Evolutionary conservation across 2,113 vertebrate species (phyloP), one percentile per base, ranked within the genome.

Genomic region (Excalfactoria chinensis): DNA sequence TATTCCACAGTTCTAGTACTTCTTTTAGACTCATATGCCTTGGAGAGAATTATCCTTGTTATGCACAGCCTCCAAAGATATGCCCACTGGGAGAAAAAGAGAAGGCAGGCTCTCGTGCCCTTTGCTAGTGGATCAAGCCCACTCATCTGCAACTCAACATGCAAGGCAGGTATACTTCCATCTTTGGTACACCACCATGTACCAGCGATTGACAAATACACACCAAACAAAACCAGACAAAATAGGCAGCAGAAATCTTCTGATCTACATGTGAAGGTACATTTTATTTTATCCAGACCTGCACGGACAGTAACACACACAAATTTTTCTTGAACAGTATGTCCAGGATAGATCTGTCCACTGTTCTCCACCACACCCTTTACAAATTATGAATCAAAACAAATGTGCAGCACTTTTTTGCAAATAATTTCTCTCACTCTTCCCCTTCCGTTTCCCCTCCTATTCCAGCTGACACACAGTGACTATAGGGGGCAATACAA

Each of bases 401-500:
- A 56, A 79, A 81, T 67, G 11, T 32, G 2, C 9, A 7, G 32
- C 40, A 17, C 11, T 84, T 53, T 53, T 46, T 59, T 78, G 48
- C 56, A 73, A 37, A 11, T 35, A 62, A 28, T 87, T 86, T 77
- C 48, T 88, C 30, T 79, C 9, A 2, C 15, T 83, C 37, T 70
- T 93, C 26, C 32, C 41, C 70, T 81, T 74, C 58, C 68, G 34
- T 93, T 84, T 67, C 51, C 53, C 34, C 66, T 86, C 35, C 62
- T 37, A 74, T 80, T 21, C 86, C 53, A 96, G 88, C 77, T 95
- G 94, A 94, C 90, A 82, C 76, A 81, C 28, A 94, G 92, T 90
- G 98, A 96, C 97, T 96, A 96, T 92, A 98, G 97, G 97, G 97
- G 98, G 98, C 98, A 98, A 97, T 97, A 67, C 97, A 98, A 86